Evolutionary conservation across 1,140 invertebrate genomes (phyloP).

Genomic region (Zaprionus tsacasi): DNA sequence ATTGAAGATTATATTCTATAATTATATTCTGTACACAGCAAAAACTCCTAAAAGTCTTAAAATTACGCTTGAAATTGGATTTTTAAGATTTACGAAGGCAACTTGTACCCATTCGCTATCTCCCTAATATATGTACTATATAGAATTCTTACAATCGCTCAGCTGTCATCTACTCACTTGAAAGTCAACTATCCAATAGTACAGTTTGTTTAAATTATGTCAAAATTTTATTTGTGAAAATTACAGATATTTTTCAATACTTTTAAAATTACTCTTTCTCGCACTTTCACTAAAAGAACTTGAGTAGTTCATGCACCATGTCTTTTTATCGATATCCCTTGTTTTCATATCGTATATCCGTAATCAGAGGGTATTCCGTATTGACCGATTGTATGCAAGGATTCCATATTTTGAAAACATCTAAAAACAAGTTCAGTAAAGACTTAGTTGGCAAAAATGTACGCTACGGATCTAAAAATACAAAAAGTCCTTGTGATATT

Average conservation of each 20-base stretch:
- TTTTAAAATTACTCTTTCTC: background rate
- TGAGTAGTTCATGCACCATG: slow-evolving; percentile 15
- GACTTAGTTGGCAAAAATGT: background rate
- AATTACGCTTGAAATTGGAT: too few species aligned
- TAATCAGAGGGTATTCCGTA: background rate
- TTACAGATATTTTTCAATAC: background rate
- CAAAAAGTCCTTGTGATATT: background rate
- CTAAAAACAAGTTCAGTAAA: background rate
- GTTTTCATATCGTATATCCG: background rate
- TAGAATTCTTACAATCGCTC: too few species aligned
- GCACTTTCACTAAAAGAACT: background rate
- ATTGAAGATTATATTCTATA: too few species aligned
- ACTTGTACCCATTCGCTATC: too few species aligned
- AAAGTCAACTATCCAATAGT: background rate
- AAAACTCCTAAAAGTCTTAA: too few species aligned
- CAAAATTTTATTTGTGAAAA: slow-evolving; percentile 8
- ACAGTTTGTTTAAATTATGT: background rate
- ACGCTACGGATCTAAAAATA: background rate
- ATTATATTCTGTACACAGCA: too few species aligned
- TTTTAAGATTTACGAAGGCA: too few species aligned
- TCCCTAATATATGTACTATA: too few species aligned
- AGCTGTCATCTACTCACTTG: background rate
- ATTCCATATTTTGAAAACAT: background rate
- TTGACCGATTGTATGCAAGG: background rate
- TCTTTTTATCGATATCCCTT: background rate